Evolutionary conservation across 2,888 invertebrate species (phyloP).

Genomic region (Polyommatus iphigenia): DNA sequence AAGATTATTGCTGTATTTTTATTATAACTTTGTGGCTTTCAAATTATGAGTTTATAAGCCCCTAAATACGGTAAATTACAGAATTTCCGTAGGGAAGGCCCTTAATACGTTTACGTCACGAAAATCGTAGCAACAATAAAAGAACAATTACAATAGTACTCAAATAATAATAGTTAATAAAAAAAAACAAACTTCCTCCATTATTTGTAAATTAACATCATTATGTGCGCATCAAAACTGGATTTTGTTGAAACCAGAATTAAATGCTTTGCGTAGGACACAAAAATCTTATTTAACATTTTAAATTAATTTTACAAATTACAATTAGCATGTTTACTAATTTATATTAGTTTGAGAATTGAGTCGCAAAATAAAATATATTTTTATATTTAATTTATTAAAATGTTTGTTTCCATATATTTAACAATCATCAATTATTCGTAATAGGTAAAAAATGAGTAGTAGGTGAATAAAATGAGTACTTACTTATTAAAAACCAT

Average conservation of each 20-base stretch:
- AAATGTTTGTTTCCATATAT: too few relatives aligned
- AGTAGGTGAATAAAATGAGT: too few relatives aligned
- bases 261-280: constrained; percentile 9
- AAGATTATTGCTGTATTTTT: too few relatives aligned
- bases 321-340: constrained; percentile 6
- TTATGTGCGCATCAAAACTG: constrained; percentile 22
- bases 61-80: too few relatives aligned
- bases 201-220: constrained; percentile 21
- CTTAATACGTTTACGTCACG: not conserved
- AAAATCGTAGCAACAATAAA: constrained; percentile 1
- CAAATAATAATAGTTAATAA: constrained; percentile 1
- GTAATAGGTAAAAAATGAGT: too few relatives aligned
- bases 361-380: not conserved
- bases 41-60: too few relatives aligned
- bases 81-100: too few relatives aligned
- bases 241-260: constrained; percentile 20
- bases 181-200: constrained; percentile 3
- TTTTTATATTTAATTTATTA: not conserved
- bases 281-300: constrained; percentile 7
- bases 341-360: not conserved
- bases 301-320: constrained; percentile 3
- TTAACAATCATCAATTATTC: too few relatives aligned
- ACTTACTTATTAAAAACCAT: too few relatives aligned
- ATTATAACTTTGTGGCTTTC: too few relatives aligned
- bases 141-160: not conserved